A percentile compares a stretch with the other conserved stretches of the same genome.
Evolutionary conservation across 1,140 invertebrate species (phyloP).

Genomic region (Telenomus remus): DNA sequence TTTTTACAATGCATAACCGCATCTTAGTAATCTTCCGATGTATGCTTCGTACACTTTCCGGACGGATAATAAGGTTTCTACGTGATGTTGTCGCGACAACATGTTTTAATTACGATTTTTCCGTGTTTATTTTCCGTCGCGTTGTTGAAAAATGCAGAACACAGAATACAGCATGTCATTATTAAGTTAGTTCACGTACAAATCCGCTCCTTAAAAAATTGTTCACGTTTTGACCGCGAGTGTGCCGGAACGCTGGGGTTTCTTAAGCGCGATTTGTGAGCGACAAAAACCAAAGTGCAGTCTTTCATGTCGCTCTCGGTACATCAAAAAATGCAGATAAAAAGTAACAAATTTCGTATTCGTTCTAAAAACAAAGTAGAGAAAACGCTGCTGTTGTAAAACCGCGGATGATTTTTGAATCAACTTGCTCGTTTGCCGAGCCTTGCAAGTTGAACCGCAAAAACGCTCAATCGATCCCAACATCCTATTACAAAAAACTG

Average conservation of each 20-base stretch:
- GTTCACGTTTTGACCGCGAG: constrained; percentile 32
- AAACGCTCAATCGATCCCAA: no score
- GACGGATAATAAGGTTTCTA: constrained; percentile 40
- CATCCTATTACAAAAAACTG: no score
- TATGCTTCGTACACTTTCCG: constrained; percentile 45
- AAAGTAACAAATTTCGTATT: constrained; percentile 13
- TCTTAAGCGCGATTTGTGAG: constrained; percentile 15
- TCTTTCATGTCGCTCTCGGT: constrained; percentile 36
- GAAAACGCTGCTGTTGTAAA: constrained; percentile 5
- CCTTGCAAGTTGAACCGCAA: no score
- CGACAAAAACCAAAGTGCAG: constrained; percentile 28
- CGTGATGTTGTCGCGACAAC: constrained; percentile 17
- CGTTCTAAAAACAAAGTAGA: constrained; percentile 4
- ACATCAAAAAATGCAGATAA: constrained; percentile 26
- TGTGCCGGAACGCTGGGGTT: constrained; percentile 16
- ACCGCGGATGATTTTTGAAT: constrained; percentile 21
- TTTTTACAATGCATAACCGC: constrained; percentile 8
- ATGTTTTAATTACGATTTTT: constrained; percentile 18
- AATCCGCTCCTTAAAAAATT: constrained; percentile 29
- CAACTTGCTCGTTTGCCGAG: not conserved
- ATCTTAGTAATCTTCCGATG: constrained; percentile 22
- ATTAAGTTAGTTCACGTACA: constrained; percentile 14
- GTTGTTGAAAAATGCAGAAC: constrained; percentile 37
- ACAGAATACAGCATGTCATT: not conserved
- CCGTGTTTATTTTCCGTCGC: constrained; percentile 23